These are phyloP conservation scores for Eidolon helvum DNA, from an alignment of 2,113 vertebrate species.

Conservation along the genomic window DNA sequence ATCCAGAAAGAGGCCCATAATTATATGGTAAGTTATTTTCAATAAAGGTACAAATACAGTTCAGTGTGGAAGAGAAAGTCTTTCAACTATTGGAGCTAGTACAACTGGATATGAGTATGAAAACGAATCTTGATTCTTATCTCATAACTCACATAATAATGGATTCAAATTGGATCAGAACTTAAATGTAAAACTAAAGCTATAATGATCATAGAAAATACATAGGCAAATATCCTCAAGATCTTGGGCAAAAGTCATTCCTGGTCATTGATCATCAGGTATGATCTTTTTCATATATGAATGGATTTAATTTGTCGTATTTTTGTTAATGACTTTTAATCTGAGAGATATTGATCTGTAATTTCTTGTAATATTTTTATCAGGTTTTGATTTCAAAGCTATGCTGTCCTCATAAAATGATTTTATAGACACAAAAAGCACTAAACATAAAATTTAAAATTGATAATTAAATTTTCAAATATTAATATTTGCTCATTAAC, in stretches of 20 bases:
- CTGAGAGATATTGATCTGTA: not conserved
- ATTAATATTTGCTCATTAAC: not conserved
- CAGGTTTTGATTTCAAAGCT: not conserved
- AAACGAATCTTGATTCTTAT: not conserved
- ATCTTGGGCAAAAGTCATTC: not conserved
- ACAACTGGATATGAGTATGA: not conserved
- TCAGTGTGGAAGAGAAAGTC: not conserved
- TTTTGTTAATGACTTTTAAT: not conserved
- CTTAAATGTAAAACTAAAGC: not conserved
- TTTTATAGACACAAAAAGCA: not conserved
- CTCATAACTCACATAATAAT: not conserved
- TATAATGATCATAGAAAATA: not conserved
- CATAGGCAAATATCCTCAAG: not conserved
- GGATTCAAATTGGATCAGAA: not conserved
- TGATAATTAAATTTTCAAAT: not conserved
- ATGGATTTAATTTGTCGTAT: not conserved
- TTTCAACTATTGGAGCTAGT: not conserved
- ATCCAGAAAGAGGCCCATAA: not conserved
- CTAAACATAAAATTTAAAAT: constrained; percentile 6
- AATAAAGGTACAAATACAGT: not conserved
- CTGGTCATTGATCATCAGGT: not conserved
- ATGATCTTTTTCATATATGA: not conserved
- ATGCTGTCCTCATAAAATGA: not conserved
- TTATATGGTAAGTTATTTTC: constrained; percentile 17
- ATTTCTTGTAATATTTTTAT: not conserved